These are phyloP conservation scores for Lytechinus variegatus DNA, from an alignment of 35 echinoderm and acorn worm species.

Conservation along the genomic window DNA sequence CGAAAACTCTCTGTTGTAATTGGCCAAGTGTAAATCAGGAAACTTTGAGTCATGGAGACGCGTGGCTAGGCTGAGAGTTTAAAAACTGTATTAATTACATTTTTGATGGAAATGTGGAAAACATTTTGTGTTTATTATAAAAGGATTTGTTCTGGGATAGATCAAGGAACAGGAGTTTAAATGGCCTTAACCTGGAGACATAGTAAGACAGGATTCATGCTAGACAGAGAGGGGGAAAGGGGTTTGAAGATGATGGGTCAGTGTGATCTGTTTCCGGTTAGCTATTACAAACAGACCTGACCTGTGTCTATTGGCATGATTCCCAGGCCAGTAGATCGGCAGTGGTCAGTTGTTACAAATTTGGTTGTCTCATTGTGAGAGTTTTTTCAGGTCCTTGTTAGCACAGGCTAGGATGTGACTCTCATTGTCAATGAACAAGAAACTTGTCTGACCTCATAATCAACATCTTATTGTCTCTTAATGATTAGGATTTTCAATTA, in stretches of 20 bases:
- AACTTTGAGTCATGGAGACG: too few species aligned
- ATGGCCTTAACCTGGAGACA: conserved; percentile 16
- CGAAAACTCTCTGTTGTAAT: too few species aligned
- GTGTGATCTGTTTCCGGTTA: background rate
- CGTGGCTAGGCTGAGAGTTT: too few species aligned
- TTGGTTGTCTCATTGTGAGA: background rate
- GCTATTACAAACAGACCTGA: background rate
- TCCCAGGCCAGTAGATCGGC: background rate
- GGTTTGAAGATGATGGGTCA: background rate
- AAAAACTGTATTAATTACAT: too few species aligned
- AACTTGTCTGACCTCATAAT: background rate
- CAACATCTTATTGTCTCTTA: background rate
- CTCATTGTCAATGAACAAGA: background rate
- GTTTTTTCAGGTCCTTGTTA: background rate
- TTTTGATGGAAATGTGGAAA: too few species aligned
- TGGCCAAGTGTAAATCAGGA: too few species aligned
- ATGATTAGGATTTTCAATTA: background rate
- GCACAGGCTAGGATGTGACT: background rate
- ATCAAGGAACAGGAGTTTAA: background rate
- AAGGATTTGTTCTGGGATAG: background rate
- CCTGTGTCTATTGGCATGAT: background rate
- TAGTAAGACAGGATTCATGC: background rate
- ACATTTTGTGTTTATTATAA: too few species aligned
- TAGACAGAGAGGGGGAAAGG: background rate
- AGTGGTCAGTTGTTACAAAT: background rate